These are phyloP conservation scores for Echeneis naucrates DNA, from an alignment of 2,797 vertebrate species.

Conservation along the genomic window DNA sequence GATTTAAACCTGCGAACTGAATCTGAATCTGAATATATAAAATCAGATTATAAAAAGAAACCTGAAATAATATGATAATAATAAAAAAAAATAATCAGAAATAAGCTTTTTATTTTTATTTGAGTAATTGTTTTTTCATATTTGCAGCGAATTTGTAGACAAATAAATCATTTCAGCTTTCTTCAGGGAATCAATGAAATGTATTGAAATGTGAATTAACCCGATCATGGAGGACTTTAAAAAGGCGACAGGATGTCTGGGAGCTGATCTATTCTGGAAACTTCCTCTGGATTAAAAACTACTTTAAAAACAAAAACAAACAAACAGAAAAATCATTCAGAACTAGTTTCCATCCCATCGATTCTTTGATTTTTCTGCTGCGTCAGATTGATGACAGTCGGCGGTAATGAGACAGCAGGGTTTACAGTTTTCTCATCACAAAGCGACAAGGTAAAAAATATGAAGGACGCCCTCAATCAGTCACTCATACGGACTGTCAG, in stretches of 20 bases:
- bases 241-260: neutral
- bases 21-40: too few species aligned
- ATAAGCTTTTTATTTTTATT: too few species aligned
- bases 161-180: too few species aligned
- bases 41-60: too few species aligned
- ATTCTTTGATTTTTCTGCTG: slow-evolving; percentile 37
- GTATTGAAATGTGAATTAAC: too few species aligned
- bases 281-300: slow-evolving; percentile 10
- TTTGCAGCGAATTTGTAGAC: too few species aligned
- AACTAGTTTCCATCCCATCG: slow-evolving; percentile 45
- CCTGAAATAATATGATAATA: too few species aligned
- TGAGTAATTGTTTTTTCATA: too few species aligned
- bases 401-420: slow-evolving; percentile 51
- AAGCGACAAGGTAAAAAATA: slow-evolving; percentile 53
- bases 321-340: slow-evolving; percentile 16
- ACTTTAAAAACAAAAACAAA: slow-evolving; percentile 12
- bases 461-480: slow-evolving; percentile 56
- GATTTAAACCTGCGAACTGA: too few species aligned
- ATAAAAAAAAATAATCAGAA: too few species aligned
- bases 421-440: slow-evolving; percentile 50
- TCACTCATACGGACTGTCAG: slow-evolving; percentile 61
- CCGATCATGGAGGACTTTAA: too few species aligned
- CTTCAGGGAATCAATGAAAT: neutral
- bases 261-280: slow-evolving; percentile 7
- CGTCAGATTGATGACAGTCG: slow-evolving; percentile 59